Percentiles rank a stretch among this genome's conserved stretches.
These are phyloP conservation scores for Lutjanus erythropterus DNA, from an alignment of 2,113 vertebrate species.

Conservation along the genomic window DNA sequence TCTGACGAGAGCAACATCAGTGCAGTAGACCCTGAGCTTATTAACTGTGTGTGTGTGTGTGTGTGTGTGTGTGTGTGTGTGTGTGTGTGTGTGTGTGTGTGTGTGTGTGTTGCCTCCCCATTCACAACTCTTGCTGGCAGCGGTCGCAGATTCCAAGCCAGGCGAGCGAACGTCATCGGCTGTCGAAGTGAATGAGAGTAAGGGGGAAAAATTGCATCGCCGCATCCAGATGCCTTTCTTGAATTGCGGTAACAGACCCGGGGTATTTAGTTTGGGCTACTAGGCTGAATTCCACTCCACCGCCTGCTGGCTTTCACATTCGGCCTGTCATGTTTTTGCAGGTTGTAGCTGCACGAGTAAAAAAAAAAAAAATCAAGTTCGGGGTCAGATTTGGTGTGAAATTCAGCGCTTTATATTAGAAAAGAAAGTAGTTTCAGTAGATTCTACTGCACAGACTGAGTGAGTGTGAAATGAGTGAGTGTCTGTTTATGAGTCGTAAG, in stretches of 20 bases:
- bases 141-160: slow-evolving; percentile 71
- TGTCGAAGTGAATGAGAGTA: slow-evolving; percentile 73
- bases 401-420: no score
- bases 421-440: no score
- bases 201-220: slow-evolving; percentile 66
- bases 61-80: slow-evolving; percentile 39
- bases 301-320: slow-evolving; percentile 50
- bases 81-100: background rate
- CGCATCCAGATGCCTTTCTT: slow-evolving; percentile 75
- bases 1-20: slow-evolving; percentile 67
- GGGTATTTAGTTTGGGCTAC: slow-evolving; percentile 65
- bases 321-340: slow-evolving; percentile 36
- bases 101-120: slow-evolving; percentile 59
- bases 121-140: slow-evolving; percentile 80
- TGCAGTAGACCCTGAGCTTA: slow-evolving; percentile 68
- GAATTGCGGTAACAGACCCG: slow-evolving; percentile 67
- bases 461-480: no score
- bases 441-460: no score
- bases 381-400: background rate
- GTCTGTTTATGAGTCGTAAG: no score
- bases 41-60: slow-evolving; percentile 61
- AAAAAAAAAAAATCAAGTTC: slow-evolving; percentile 9
- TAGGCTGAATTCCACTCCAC: slow-evolving; percentile 56
- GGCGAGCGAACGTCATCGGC: slow-evolving; percentile 71
- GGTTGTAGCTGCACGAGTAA: slow-evolving; percentile 31